A percentile compares a stretch with the other conserved stretches of the same genome.
phyloP scores from a whole-genome alignment of 2,888 invertebrate genomes.

The Ochlodes sylvanus region DNA sequence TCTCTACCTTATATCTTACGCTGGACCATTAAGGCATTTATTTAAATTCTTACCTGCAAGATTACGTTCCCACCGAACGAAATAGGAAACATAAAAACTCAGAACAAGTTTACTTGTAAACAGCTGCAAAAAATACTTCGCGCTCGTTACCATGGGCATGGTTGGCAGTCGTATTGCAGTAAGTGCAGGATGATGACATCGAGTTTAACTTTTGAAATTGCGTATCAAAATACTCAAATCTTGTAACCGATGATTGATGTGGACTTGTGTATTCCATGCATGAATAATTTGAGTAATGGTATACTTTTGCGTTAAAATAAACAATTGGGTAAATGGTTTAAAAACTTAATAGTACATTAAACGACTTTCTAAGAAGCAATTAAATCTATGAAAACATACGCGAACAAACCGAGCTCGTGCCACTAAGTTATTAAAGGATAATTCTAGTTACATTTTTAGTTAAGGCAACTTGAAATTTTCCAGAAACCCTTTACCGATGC shows the following conservation, averaged over 20 bases:
- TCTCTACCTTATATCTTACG: background rate
- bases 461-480: no score
- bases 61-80: background rate
- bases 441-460: no score
- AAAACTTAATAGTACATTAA: no score
- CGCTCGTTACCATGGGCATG: slow-evolving; percentile 1
- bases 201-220: background rate
- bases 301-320: no score
- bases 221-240: background rate
- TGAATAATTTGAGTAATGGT: no score
- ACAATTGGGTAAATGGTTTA: no score
- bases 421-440: no score
- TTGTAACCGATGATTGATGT: background rate
- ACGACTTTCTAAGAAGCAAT: no score
- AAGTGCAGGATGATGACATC: background rate
- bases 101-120: slow-evolving; percentile 9
- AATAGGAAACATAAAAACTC: slow-evolving; percentile 2
- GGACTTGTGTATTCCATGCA: no score
- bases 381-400: no score
- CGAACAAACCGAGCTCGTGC: no score
- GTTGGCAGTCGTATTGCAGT: background rate
- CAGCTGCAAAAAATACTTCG: slow-evolving; percentile 11
- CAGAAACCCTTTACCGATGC: slow-evolving; percentile 52
- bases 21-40: slow-evolving; percentile 9
- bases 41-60: background rate